Base-by-base conservation (phyloP, 1,140 invertebrate genomes). In the Batillaria attramentaria region DNA sequence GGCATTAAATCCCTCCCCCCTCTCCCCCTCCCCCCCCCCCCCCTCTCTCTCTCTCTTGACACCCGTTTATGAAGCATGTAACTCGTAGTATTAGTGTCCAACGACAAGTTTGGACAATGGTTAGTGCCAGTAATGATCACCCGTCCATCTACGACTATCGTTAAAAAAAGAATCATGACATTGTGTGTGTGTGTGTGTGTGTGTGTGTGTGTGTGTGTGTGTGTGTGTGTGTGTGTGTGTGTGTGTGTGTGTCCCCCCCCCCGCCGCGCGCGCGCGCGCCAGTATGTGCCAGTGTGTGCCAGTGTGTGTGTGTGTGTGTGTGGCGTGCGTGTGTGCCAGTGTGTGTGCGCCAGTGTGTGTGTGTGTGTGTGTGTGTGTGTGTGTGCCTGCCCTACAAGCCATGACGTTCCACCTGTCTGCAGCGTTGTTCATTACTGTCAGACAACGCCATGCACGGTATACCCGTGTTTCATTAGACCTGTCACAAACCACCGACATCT, bases 181-280 rank as follows among this genome's bases (percentile, higher is more conserved):
- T n/a, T 50, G 46, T 50, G 46, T 50, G 46, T 50, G 46, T 50
- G 46, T 50, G 46, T 50, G 46, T 50, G 46, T 50, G 46, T 50
- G 46, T 50, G 46, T 50, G 46, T 50, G 46, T 28, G n/a, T 50
- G 46, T 24, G 46, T 50, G 46, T 50, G 46, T 50, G 46, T 50
- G 46, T 50, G 46, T 50, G 46, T 50, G 46, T 50, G 46, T 50
- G 46, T 50, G 46, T 50, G 46, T 50, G 46, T 50, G 46, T 50
- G 46, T 50, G 46, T 50, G 46, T 24, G 46, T 28, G 57, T 28
- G 57, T 62, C 20, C 57, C 20, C 31, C 20, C n/a, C 20, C 31
- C 20, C 57, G 57, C 31, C n/a, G 57, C 31, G 57, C n/a, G 57
- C 31, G 57, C n/a, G 57, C 31, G 57, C n/a, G 57, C 31, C 24